These are phyloP conservation scores for Goniozus legneri DNA, from an alignment of 1,140 invertebrate species.

Conservation along the genomic window DNA sequence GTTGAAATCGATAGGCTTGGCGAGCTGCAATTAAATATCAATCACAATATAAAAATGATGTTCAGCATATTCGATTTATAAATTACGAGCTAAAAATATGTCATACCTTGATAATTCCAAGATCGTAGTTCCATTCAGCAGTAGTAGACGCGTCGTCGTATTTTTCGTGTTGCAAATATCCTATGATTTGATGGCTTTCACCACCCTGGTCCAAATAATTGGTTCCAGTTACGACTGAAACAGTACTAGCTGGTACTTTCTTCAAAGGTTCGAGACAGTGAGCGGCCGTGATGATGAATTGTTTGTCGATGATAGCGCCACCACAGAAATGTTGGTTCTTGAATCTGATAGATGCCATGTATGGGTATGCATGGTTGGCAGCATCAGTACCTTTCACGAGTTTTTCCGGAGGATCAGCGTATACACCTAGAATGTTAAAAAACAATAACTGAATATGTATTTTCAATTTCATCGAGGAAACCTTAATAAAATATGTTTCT, in stretches of 20 bases:
- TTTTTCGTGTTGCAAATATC: background rate
- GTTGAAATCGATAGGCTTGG: slow-evolving; percentile 1
- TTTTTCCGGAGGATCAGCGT: background rate
- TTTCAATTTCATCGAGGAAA: background rate
- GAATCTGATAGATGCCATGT: slow-evolving; percentile 14
- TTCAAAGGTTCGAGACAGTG: slow-evolving; percentile 10
- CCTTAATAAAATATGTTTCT: background rate
- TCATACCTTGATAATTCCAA: slow-evolving; percentile 16
- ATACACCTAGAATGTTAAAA: background rate
- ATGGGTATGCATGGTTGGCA: slow-evolving; percentile 12
- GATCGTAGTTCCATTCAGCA: slow-evolving; percentile 4
- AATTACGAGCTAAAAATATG: background rate
- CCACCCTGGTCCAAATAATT: slow-evolving; percentile 4
- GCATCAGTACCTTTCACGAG: slow-evolving; percentile 4
- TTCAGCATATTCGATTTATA: background rate
- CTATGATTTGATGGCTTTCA: background rate
- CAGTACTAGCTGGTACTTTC: background rate
- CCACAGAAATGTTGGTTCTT: slow-evolving; percentile 6
- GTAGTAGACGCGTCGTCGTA: background rate
- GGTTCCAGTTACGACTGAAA: slow-evolving; percentile 4
- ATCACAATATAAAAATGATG: background rate
- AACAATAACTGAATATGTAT: background rate
- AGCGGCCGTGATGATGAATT: slow-evolving; percentile 20
- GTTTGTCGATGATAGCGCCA: slow-evolving; percentile 11
- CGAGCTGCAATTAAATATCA: slow-evolving; percentile 9